These are phyloP conservation scores for Chorisops tibialis DNA, from an alignment of 2,888 invertebrate genomes.

Conservation along the genomic window DNA sequence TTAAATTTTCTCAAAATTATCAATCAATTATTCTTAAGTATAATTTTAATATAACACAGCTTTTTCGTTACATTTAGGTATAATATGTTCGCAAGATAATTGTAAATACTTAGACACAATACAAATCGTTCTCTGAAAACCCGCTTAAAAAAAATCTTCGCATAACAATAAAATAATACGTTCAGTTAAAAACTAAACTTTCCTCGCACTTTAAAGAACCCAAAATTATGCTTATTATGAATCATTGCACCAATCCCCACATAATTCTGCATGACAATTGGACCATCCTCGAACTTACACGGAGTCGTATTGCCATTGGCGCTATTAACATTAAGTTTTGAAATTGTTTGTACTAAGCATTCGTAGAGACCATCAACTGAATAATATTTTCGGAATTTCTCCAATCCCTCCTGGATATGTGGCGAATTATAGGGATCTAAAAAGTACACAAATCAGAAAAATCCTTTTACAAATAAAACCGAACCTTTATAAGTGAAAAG, in stretches of 20 bases:
- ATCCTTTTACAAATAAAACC: neutral
- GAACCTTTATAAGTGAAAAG: conserved; percentile 69
- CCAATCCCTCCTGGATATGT: conserved; percentile 33
- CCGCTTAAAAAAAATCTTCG: too few relatives aligned
- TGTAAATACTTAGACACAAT: too few relatives aligned
- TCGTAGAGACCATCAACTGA: conserved; percentile 42
- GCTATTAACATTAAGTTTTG: conserved; percentile 34
- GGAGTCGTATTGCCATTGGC: conserved; percentile 28
- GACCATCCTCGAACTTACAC: conserved; percentile 55
- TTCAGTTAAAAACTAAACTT: conserved; percentile 72
- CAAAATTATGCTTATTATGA: conserved; percentile 77
- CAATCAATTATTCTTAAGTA: too few relatives aligned
- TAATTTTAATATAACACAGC: too few relatives aligned
- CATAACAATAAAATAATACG: too few relatives aligned
- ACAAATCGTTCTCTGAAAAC: too few relatives aligned
- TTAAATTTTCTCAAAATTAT: too few relatives aligned
- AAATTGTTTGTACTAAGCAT: conserved; percentile 39
- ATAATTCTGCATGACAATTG: conserved; percentile 77
- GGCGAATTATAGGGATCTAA: conserved; percentile 32
- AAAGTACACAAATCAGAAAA: neutral
- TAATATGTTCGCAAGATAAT: too few relatives aligned
- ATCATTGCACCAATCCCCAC: conserved; percentile 74
- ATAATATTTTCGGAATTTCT: conserved; percentile 34
- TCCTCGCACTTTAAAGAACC: conserved; percentile 83
- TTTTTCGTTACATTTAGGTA: too few relatives aligned